phyloP scores from a whole-genome alignment of 1,140 invertebrate species.

The Caerostris darwini region DNA sequence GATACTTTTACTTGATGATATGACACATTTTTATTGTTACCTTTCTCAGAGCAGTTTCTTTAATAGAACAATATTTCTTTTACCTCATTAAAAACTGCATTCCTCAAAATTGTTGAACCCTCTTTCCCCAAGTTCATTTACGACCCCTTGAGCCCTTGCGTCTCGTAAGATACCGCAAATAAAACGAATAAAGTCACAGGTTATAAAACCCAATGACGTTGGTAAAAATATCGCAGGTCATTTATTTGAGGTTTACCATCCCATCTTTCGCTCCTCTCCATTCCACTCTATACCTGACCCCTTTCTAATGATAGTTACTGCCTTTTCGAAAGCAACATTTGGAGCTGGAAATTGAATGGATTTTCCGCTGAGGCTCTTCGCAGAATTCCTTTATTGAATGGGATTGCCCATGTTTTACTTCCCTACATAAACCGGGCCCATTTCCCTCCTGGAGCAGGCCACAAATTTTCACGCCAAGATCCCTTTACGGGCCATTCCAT shows the following conservation, averaged over 20 bases:
- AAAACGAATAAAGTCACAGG: neutral
- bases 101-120: too few species aligned
- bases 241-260: constrained; percentile 31
- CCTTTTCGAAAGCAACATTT: constrained; percentile 38
- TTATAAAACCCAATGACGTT: constrained; percentile 7
- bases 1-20: too few species aligned
- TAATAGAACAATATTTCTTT: too few species aligned
- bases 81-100: too few species aligned
- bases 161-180: too few species aligned
- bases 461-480: constrained; percentile 63
- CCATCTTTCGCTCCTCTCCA: neutral
- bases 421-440: constrained; percentile 44
- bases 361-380: neutral
- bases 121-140: neutral
- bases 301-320: constrained; percentile 26
- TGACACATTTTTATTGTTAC: too few species aligned
- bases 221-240: neutral
- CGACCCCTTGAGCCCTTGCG: neutral
- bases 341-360: constrained; percentile 57
- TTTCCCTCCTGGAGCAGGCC: constrained; percentile 27
- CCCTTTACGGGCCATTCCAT: constrained; percentile 48
- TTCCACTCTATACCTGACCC: constrained; percentile 30
- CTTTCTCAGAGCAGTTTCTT: too few species aligned
- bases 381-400: constrained; percentile 44
- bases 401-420: constrained; percentile 54